Conservation (phyloP, 2,113 vertebrate species). For the Paraplagusia blochii region DNA sequence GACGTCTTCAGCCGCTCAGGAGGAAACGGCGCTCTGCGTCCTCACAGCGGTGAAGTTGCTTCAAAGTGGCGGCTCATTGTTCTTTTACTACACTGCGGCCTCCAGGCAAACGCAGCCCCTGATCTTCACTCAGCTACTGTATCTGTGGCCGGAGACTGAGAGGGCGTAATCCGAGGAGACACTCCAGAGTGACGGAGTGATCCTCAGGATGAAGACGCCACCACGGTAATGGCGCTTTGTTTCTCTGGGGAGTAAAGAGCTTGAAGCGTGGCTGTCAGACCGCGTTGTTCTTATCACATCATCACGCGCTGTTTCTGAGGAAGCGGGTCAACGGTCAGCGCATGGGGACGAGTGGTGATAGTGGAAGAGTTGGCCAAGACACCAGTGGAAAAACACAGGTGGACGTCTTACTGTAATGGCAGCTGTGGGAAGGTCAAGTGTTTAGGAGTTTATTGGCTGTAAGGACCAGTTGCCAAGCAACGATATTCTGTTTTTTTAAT, state of each 20-base stretch:
- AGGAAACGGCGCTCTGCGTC: conserved; percentile 50
- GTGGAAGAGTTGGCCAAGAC: conserved; percentile 16
- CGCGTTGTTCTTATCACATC: conserved; percentile 46
- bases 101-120: conserved; percentile 45
- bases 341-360: conserved; percentile 7
- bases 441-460: conserved; percentile 15
- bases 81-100: conserved; percentile 41
- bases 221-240: conserved; percentile 50
- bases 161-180: conserved; percentile 42
- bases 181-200: conserved; percentile 43
- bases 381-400: conserved; percentile 23
- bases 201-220: conserved; percentile 38
- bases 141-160: conserved; percentile 57
- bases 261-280: conserved; percentile 53
- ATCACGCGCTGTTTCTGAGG: conserved; percentile 50
- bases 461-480: too few species aligned
- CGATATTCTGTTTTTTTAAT: too few species aligned
- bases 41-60: conserved; percentile 55
- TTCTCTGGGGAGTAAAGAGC: conserved; percentile 37
- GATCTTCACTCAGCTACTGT: conserved; percentile 47
- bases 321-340: conserved; percentile 34
- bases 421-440: conserved; percentile 16
- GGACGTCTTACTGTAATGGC: conserved; percentile 34
- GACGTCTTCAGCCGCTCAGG: conserved; percentile 56
- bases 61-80: conserved; percentile 61